Conservation (phyloP, 2,888 invertebrate species). For the Callyntrura guangdongensis region DNA sequence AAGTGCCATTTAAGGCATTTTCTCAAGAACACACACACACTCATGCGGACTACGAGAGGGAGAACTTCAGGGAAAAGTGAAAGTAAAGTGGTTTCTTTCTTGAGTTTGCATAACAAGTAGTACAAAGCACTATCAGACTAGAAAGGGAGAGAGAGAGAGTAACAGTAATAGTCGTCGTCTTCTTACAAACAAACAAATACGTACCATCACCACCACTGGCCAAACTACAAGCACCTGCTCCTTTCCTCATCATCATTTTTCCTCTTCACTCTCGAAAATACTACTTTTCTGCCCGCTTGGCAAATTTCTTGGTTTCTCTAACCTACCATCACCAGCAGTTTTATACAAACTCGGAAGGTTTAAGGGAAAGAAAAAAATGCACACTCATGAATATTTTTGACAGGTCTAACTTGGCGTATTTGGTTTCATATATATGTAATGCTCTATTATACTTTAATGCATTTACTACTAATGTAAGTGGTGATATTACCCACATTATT, state of each 20-base stretch:
- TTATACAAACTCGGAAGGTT: constrained; percentile 14
- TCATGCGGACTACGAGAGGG: not conserved
- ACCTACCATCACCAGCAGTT: not conserved
- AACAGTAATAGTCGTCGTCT: not conserved
- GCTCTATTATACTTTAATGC: constrained; percentile 9
- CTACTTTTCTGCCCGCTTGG: constrained; percentile 19
- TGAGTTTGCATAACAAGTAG: constrained; percentile 51
- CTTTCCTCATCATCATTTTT: constrained; percentile 38
- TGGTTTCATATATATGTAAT: constrained; percentile 39
- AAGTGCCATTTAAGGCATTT: constrained; percentile 47
- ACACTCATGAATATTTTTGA: constrained; percentile 36
- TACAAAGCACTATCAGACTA: not conserved
- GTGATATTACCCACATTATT: too few species aligned
- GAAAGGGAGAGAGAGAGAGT: too few species aligned
- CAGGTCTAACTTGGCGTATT: not conserved
- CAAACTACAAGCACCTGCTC: constrained; percentile 61
- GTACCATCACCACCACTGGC: not conserved
- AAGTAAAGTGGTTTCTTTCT: constrained; percentile 56
- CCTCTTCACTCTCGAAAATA: not conserved
- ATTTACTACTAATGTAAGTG: not conserved
- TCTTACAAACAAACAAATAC: not conserved
- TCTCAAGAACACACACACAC: not conserved
- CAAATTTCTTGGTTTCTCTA: not conserved
- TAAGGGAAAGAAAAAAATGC: constrained; percentile 49
- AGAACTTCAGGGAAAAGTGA: constrained; percentile 44